Percentiles rank a stretch among this genome's conserved stretches.
Conservation (phyloP, 2,113 vertebrate species). For the Orthonyx spaldingii region DNA sequence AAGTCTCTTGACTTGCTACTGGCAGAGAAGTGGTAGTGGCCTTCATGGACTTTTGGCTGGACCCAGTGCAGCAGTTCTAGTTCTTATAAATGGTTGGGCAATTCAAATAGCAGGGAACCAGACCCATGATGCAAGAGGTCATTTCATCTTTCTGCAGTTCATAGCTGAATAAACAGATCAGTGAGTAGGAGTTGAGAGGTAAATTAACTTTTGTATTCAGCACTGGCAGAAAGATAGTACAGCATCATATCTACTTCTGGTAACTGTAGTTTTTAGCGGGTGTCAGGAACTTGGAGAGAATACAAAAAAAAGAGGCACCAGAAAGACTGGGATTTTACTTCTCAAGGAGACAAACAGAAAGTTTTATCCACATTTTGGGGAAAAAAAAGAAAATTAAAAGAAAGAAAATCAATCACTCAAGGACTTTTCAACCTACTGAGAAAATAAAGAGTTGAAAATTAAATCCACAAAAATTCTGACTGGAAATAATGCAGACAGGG, state of each 20-base stretch:
- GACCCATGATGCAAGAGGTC: slow-evolving; percentile 25
- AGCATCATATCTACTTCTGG: background rate
- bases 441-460: slow-evolving; percentile 4
- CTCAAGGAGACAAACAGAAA: background rate
- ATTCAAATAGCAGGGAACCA: slow-evolving; percentile 22
- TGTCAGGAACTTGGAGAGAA: background rate
- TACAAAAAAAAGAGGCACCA: background rate
- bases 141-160: background rate
- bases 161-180: slow-evolving; percentile 3
- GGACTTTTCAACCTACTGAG: background rate
- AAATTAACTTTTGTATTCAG: slow-evolving; percentile 17
- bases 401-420: background rate
- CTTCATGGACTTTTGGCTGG: background rate
- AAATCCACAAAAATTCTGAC: background rate
- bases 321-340: background rate
- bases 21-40: background rate
- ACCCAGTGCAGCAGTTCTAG: background rate
- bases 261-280: background rate
- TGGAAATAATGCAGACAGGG: background rate
- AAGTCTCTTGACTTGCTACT: background rate
- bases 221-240: background rate
- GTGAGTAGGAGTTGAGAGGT: slow-evolving; percentile 15
- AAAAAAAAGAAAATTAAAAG: background rate
- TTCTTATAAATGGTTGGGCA: slow-evolving; percentile 37
- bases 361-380: background rate